phyloP scores from a whole-genome alignment of 1,140 invertebrate genomes.

The Sminthurides bifidus region DNA sequence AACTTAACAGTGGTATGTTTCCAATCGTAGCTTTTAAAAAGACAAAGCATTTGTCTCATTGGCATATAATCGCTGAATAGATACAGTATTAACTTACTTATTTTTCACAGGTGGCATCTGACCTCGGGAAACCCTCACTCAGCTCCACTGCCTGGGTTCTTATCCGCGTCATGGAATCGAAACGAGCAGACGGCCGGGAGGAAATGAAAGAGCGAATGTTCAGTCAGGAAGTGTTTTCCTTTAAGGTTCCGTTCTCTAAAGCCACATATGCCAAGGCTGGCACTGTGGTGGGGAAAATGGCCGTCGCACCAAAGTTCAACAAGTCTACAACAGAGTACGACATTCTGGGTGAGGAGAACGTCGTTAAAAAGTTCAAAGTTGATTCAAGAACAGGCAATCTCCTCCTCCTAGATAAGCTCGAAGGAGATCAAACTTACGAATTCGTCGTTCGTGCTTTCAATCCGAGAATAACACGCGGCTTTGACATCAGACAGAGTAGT shows the following conservation, averaged over 20 bases:
- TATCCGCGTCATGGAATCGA: constrained; percentile 49
- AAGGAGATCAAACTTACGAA: constrained; percentile 50
- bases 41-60: too few species aligned
- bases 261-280: constrained; percentile 50
- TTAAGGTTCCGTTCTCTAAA: constrained; percentile 44
- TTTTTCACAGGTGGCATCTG: constrained; percentile 53
- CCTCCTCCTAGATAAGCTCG: constrained; percentile 52
- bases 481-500: constrained; percentile 26
- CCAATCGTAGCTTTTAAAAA: too few species aligned
- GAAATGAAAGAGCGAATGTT: constrained; percentile 26
- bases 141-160: constrained; percentile 59
- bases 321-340: constrained; percentile 39
- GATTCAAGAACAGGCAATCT: constrained; percentile 59
- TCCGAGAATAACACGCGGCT: constrained; percentile 14
- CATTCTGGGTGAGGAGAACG: constrained; percentile 40
- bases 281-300: constrained; percentile 53
- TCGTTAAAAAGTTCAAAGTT: constrained; percentile 49
- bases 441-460: constrained; percentile 48
- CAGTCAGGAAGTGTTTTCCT: constrained; percentile 24
- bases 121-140: constrained; percentile 65
- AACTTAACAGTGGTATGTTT: constrained; percentile 56
- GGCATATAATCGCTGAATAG: too few species aligned
- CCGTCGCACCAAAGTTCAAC: constrained; percentile 49
- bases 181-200: constrained; percentile 45
- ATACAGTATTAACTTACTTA: too few species aligned